A percentile compares a stretch with the other conserved stretches of the same genome.
These are phyloP conservation scores for Drosophila kokeensis DNA, from an alignment of 2,888 invertebrate genomes.

Conservation along the genomic window DNA sequence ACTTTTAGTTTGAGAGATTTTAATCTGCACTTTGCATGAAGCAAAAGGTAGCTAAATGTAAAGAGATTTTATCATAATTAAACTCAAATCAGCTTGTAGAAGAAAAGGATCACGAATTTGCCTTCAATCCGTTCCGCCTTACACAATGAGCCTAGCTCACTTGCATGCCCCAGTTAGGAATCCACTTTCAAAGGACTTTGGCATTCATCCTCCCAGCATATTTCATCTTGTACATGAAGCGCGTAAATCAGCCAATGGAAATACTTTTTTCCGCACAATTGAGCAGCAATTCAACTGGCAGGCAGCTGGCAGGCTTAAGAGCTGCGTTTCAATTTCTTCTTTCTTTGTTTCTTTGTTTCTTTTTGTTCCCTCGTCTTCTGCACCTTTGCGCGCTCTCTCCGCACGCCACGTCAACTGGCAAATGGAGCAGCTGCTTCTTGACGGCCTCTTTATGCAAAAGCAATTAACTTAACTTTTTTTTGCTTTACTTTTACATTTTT, in stretches of 20 bases:
- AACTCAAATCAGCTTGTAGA: neutral
- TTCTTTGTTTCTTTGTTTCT: neutral
- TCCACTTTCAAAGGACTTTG: slow-evolving; percentile 25
- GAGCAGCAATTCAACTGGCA: slow-evolving; percentile 58
- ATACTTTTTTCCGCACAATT: slow-evolving; percentile 69
- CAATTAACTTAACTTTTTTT: slow-evolving; percentile 67
- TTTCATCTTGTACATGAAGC: slow-evolving; percentile 27
- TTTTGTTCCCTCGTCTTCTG: slow-evolving; percentile 6
- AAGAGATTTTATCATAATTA: neutral
- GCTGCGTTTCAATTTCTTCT: slow-evolving; percentile 30
- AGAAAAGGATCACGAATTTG: neutral
- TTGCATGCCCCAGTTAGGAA: slow-evolving; percentile 12
- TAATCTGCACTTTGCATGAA: neutral
- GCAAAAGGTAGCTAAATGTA: neutral
- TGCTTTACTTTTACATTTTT: neutral
- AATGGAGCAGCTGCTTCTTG: slow-evolving; percentile 52
- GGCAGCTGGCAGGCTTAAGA: slow-evolving; percentile 21
- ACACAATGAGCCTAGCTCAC: slow-evolving; percentile 4
- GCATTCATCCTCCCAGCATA: slow-evolving; percentile 5
- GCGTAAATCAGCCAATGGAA: slow-evolving; percentile 67
- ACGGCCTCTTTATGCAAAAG: slow-evolving; percentile 61
- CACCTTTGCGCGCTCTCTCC: slow-evolving; percentile 12
- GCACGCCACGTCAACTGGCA: slow-evolving; percentile 11
- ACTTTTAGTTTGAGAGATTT: neutral
- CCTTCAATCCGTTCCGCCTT: slow-evolving; percentile 2